Conservation (phyloP, 2,113 vertebrate species). For the Laterallus jamaicensis region DNA sequence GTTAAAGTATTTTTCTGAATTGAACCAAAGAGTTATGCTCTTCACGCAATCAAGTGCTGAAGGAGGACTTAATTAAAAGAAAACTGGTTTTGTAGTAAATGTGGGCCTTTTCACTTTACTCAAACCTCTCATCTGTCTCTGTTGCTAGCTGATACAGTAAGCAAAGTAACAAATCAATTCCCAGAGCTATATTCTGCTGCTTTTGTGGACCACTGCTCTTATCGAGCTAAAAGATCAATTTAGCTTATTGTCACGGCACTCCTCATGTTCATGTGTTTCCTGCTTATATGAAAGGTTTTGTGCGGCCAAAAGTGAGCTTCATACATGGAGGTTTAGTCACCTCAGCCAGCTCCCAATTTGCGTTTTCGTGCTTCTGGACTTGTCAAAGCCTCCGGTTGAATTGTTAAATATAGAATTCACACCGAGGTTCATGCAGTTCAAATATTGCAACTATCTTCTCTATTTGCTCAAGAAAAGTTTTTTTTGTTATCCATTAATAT, state of each 20-base stretch:
- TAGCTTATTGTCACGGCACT: not conserved
- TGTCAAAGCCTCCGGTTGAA: not conserved
- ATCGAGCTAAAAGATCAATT: not conserved
- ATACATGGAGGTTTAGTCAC: not conserved
- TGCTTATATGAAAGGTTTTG: not conserved
- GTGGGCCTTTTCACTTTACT: not conserved
- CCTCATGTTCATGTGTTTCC: not conserved
- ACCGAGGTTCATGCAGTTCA: not conserved
- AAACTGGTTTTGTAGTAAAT: not conserved
- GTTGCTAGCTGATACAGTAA: not conserved
- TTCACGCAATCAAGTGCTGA: not conserved
- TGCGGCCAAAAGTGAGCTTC: not conserved
- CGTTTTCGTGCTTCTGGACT: not conserved
- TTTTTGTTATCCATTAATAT: not conserved
- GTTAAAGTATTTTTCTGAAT: not conserved
- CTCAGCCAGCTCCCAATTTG: not conserved
- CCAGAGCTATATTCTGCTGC: not conserved
- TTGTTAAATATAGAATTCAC: not conserved
- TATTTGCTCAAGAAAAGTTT: not conserved
- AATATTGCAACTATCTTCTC: not conserved
- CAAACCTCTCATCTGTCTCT: not conserved
- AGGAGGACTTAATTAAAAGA: not conserved
- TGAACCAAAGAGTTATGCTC: not conserved
- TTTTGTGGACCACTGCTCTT: not conserved
- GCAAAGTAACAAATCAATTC: slow-evolving; percentile 22